These are phyloP conservation scores for Formica exsecta DNA, from an alignment of 1,140 invertebrate genomes.

Conservation along the genomic window DNA sequence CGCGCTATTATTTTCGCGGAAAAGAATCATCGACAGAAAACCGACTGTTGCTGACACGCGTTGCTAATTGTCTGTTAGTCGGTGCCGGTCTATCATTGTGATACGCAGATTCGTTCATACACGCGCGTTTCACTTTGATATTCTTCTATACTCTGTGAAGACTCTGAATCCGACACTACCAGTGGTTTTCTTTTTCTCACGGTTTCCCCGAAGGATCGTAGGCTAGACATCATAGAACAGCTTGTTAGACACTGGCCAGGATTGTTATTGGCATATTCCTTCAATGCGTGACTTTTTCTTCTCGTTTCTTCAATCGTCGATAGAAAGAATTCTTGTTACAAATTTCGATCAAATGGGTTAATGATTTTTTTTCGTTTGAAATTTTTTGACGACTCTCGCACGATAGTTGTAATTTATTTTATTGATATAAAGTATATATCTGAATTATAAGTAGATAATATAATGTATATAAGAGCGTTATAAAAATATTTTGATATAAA, in stretches of 20 bases:
- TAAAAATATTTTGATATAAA: background rate
- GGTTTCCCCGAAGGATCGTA: constrained; percentile 36
- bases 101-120: background rate
- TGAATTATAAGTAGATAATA: no score
- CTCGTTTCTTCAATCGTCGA: constrained; percentile 2
- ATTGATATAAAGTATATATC: background rate
- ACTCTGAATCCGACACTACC: background rate
- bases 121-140: background rate
- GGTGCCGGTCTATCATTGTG: background rate
- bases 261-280: constrained; percentile 16
- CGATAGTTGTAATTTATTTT: background rate
- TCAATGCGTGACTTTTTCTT: background rate
- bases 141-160: background rate
- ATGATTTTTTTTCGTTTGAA: background rate
- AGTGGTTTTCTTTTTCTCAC: background rate
- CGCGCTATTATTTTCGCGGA: constrained; percentile 64
- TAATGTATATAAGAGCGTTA: background rate
- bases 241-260: background rate
- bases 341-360: background rate
- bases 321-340: background rate
- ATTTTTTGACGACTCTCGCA: background rate
- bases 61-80: constrained; percentile 41
- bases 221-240: background rate
- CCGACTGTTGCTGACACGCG: constrained; percentile 40
- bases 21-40: constrained; percentile 33